A percentile compares a stretch with the other conserved stretches of the same genome.
Conservation (phyloP, 2,888 invertebrate genomes). For the Eupithecia subumbrata region DNA sequence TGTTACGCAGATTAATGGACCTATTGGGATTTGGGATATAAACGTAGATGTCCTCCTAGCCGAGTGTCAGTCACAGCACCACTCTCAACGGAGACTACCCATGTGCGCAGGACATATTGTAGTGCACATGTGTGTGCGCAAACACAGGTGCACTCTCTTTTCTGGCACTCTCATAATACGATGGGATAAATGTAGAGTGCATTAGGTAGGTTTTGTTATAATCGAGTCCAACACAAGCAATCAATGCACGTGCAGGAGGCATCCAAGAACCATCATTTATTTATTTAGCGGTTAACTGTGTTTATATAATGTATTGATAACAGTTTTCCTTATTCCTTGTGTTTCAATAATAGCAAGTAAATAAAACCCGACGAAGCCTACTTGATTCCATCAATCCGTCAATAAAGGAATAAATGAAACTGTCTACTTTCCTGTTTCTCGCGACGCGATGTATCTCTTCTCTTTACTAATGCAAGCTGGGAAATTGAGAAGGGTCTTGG, state of each 20-base stretch:
- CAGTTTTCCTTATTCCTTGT: neutral
- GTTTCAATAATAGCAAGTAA: neutral
- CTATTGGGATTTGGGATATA: neutral
- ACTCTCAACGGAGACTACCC: neutral
- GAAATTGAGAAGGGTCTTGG: slow-evolving; percentile 28
- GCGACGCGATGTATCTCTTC: slow-evolving; percentile 29
- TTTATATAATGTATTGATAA: neutral
- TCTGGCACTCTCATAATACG: neutral
- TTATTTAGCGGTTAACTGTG: neutral
- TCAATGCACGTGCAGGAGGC: neutral
- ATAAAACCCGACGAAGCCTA: slow-evolving; percentile 17
- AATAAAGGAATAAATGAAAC: slow-evolving; percentile 29
- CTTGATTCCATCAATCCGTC: slow-evolving; percentile 26
- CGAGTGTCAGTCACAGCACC: no score
- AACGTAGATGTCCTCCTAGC: neutral
- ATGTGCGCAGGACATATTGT: neutral
- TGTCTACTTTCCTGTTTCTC: slow-evolving; percentile 23
- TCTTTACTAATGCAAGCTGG: slow-evolving; percentile 25
- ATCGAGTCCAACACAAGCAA: no score
- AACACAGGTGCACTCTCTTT: neutral
- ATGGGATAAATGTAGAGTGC: no score
- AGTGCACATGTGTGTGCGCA: neutral
- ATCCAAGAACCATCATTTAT: neutral
- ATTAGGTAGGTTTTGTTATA: no score
- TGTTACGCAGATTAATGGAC: neutral